These are phyloP conservation scores for Agrilus mali DNA, from an alignment of 2,888 invertebrate species.

Conservation along the genomic window DNA sequence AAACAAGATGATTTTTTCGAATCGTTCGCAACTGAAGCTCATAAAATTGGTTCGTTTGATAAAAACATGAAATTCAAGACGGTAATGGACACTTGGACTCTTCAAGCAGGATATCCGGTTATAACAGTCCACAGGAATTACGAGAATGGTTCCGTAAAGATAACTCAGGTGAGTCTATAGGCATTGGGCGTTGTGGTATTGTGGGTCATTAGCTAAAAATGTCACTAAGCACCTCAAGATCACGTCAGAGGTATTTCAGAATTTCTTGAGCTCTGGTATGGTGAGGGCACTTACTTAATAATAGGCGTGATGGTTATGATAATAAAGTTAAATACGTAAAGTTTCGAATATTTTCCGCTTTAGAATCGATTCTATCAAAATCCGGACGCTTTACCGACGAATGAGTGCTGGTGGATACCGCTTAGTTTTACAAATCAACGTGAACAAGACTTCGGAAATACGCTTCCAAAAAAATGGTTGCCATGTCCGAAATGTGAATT, in stretches of 20 bases:
- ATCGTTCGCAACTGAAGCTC: slow-evolving; percentile 50
- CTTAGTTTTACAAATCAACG: slow-evolving; percentile 42
- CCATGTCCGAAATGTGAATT: slow-evolving; percentile 26
- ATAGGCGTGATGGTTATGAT: no score
- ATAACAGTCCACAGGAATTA: slow-evolving; percentile 53
- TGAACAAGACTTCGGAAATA: slow-evolving; percentile 37
- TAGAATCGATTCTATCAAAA: no score
- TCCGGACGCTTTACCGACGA: no score
- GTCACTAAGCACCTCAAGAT: no score
- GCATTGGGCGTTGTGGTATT: no score
- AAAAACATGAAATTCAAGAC: slow-evolving; percentile 49
- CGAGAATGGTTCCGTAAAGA: slow-evolving; percentile 36
- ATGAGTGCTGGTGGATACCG: slow-evolving; percentile 49
- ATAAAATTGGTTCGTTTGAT: slow-evolving; percentile 37
- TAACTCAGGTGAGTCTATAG: slow-evolving; percentile 41
- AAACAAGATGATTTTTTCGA: slow-evolving; percentile 78
- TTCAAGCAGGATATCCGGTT: slow-evolving; percentile 74
- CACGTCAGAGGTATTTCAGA: no score
- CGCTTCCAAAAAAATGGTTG: slow-evolving; percentile 42
- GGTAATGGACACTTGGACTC: slow-evolving; percentile 81
- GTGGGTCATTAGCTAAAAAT: no score
- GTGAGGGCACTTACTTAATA: no score
- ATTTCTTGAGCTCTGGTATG: no score
- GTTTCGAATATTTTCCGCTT: no score
- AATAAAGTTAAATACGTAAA: no score